A percentile compares a stretch with the other conserved stretches of the same genome.
Conservation (phyloP, 2,888 invertebrate genomes). For the Cosmorhoe ocellata region DNA sequence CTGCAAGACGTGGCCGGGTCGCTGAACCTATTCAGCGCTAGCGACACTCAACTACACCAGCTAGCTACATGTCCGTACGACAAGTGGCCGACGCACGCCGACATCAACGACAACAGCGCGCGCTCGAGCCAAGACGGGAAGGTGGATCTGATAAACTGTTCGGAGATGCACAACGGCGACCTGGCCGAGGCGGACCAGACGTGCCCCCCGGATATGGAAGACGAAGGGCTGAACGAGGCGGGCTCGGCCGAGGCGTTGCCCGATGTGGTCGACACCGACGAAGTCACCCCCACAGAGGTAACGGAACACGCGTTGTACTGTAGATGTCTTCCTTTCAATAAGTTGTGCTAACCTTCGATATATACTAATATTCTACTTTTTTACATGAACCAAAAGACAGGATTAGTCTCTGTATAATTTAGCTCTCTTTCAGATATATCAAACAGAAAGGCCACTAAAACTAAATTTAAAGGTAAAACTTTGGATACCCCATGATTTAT, state of each 20-base stretch:
- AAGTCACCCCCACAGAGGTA: slow-evolving; percentile 79
- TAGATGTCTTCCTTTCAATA: slow-evolving; percentile 71
- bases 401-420: too few relatives aligned
- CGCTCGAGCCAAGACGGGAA: slow-evolving; percentile 69
- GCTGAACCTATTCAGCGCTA: slow-evolving; percentile 64
- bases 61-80: slow-evolving; percentile 68
- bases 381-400: too few relatives aligned
- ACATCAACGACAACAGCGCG: slow-evolving; percentile 56
- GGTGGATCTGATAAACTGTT: slow-evolving; percentile 72
- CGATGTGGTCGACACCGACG: slow-evolving; percentile 77
- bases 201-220: slow-evolving; percentile 68
- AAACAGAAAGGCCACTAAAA: too few relatives aligned
- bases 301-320: slow-evolving; percentile 73
- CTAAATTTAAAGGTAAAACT: too few relatives aligned
- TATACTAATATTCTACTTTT: slow-evolving; percentile 5
- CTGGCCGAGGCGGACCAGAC: slow-evolving; percentile 92
- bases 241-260: slow-evolving; percentile 63
- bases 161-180: slow-evolving; percentile 86
- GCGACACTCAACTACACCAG: slow-evolving; percentile 67
- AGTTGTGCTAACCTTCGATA: slow-evolving; percentile 24
- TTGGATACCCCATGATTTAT: too few relatives aligned
- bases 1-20: slow-evolving; percentile 77
- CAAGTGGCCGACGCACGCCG: slow-evolving; percentile 57
- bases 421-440: too few relatives aligned
- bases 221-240: slow-evolving; percentile 45